These are phyloP conservation scores for Drosophila parabipectinata DNA, from an alignment of 1,140 invertebrate species.

Conservation along the genomic window DNA sequence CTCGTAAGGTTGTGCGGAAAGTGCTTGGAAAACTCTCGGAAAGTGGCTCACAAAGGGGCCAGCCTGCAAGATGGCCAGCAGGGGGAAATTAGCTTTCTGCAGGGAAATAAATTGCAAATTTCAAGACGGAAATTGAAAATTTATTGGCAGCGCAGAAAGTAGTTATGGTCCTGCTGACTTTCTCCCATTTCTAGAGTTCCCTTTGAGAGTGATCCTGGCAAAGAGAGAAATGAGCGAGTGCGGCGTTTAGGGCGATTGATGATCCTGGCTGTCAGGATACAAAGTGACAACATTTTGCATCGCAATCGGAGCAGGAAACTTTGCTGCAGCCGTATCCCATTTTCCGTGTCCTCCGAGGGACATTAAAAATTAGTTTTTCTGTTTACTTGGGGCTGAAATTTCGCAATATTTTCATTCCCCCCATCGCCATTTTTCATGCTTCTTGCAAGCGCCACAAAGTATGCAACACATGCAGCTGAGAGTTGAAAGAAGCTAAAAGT, in stretches of 20 bases:
- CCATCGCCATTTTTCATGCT: constrained; percentile 26
- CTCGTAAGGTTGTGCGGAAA: constrained; percentile 24
- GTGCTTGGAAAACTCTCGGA: constrained; percentile 22
- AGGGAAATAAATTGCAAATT: constrained; percentile 65
- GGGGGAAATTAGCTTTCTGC: constrained; percentile 55
- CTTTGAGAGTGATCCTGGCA: constrained; percentile 2
- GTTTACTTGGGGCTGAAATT: constrained; percentile 49
- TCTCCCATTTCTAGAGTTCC: background rate
- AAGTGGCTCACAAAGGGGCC: constrained; percentile 37
- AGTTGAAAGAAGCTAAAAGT: constrained; percentile 41
- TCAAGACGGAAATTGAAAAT: constrained; percentile 62
- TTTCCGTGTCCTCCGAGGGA: background rate
- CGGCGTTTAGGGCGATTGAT: constrained; percentile 31
- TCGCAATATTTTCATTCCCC: constrained; percentile 25
- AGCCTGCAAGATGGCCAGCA: background rate
- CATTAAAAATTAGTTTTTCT: constrained; percentile 70
- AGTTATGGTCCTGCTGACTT: constrained; percentile 1
- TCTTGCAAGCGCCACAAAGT: constrained; percentile 42
- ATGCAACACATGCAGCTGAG: constrained; percentile 67
- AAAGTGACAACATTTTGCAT: constrained; percentile 61
- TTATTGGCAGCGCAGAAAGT: constrained; percentile 59
- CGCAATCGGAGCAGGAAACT: constrained; percentile 29
- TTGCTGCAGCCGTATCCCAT: background rate
- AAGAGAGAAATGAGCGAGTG: background rate
- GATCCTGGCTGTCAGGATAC: constrained; percentile 43